Percentiles rank a stretch among this genome's conserved stretches.
Evolutionary conservation across 2,888 invertebrate species (phyloP).

Genomic region (Halictus ligatus): DNA sequence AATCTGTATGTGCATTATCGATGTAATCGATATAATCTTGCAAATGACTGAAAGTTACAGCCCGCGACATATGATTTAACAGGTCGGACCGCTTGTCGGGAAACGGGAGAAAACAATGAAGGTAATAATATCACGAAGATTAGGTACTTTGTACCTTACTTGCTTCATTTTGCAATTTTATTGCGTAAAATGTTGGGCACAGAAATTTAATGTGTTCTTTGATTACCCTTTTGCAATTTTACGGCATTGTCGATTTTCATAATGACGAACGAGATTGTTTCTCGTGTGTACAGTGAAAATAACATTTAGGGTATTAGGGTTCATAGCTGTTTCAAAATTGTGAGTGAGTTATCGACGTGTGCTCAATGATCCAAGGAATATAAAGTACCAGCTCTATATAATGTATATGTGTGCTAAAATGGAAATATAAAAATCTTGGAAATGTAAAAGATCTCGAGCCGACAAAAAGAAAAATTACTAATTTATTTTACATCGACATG

Average conservation of each 20-base stretch:
- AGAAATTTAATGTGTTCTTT: not conserved
- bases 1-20: not conserved
- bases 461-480: too few relatives aligned
- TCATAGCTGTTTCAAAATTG: not conserved
- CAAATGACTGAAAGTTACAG: slow-evolving; percentile 29
- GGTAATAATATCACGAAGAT: too few relatives aligned
- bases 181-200: not conserved
- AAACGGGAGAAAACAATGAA: not conserved
- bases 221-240: not conserved
- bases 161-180: not conserved
- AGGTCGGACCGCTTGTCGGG: slow-evolving; percentile 2
- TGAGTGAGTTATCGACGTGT: not conserved
- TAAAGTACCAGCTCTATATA: not conserved
- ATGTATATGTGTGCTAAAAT: not conserved
- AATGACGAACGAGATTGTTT: not conserved
- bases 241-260: not conserved
- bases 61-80: slow-evolving; percentile 33
- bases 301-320: not conserved
- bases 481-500: not conserved
- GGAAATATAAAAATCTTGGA: not conserved
- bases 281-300: not conserved
- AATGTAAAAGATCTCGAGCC: not conserved
- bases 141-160: not conserved
- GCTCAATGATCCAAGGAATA: not conserved
- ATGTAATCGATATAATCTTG: slow-evolving; percentile 24